These are phyloP conservation scores for Plecotus auritus DNA, from an alignment of 2,113 vertebrate genomes.

Conservation along the genomic window DNA sequence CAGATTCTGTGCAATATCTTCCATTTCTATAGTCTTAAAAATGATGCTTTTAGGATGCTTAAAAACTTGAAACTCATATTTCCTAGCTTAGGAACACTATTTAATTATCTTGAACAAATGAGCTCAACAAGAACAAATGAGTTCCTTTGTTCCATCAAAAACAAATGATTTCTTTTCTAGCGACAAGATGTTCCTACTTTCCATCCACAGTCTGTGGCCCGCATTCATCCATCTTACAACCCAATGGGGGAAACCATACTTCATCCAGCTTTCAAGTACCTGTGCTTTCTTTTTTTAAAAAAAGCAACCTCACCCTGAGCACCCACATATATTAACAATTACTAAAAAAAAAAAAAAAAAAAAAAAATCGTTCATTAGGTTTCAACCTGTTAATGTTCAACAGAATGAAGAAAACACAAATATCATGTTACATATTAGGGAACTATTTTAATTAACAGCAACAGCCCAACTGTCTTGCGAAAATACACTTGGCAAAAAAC, in stretches of 20 bases:
- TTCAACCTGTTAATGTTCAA: constrained; percentile 39
- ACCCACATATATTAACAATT: neutral
- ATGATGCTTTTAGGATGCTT: neutral
- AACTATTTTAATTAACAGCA: constrained; percentile 53
- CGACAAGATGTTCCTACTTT: constrained; percentile 31
- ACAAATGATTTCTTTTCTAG: constrained; percentile 27
- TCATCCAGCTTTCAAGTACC: neutral
- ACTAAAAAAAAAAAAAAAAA: neutral
- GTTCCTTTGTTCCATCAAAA: neutral
- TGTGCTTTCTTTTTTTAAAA: neutral
- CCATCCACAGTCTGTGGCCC: neutral
- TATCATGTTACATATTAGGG: constrained; percentile 18
- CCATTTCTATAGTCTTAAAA: neutral
- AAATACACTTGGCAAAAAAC: constrained; percentile 32
- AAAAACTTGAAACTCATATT: neutral
- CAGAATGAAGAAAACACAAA: constrained; percentile 36
- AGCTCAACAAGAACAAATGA: constrained; percentile 26
- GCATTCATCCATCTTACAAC: constrained; percentile 8
- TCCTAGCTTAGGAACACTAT: constrained; percentile 41
- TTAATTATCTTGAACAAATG: constrained; percentile 47
- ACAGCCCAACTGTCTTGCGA: constrained; percentile 39
- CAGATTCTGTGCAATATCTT: neutral
- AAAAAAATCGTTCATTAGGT: neutral
- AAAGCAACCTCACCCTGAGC: neutral
- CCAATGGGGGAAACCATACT: neutral